Evolutionary conservation across 2,113 vertebrate species (phyloP).

Genomic region (Capricornis sumatraensis): DNA sequence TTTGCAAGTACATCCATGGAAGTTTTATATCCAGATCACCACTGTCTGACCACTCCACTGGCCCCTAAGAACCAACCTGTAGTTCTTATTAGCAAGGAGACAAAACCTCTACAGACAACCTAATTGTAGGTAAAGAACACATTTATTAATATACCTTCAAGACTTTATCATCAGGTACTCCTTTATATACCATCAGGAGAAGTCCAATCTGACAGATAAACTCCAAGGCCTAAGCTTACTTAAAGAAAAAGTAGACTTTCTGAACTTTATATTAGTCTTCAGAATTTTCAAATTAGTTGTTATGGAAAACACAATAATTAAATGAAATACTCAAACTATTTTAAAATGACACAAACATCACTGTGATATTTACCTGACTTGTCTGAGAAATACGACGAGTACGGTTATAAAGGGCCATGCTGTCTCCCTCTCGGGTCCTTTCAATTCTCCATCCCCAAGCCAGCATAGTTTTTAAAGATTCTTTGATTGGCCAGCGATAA

Average conservation of each 20-base stretch:
- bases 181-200: background rate
- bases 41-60: background rate
- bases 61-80: background rate
- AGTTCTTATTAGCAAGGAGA: background rate
- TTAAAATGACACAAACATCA: background rate
- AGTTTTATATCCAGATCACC: background rate
- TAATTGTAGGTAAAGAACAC: background rate
- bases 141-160: background rate
- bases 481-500: slow-evolving; percentile 92
- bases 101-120: background rate
- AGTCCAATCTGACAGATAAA: background rate
- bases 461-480: slow-evolving; percentile 95
- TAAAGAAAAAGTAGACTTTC: background rate
- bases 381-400: slow-evolving; percentile 93
- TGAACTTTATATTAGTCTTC: background rate
- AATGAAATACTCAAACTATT: background rate
- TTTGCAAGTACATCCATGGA: background rate
- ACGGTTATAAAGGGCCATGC: slow-evolving; percentile 87
- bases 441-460: slow-evolving; percentile 94
- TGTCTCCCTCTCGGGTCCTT: slow-evolving; percentile 90
- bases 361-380: slow-evolving; percentile 86
- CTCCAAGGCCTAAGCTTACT: background rate
- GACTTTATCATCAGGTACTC: background rate
- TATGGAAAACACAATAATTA: background rate
- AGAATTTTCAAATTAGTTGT: background rate